Evolutionary conservation across 2,888 invertebrate species (phyloP).

Genomic region (Tiliacea citrago): DNA sequence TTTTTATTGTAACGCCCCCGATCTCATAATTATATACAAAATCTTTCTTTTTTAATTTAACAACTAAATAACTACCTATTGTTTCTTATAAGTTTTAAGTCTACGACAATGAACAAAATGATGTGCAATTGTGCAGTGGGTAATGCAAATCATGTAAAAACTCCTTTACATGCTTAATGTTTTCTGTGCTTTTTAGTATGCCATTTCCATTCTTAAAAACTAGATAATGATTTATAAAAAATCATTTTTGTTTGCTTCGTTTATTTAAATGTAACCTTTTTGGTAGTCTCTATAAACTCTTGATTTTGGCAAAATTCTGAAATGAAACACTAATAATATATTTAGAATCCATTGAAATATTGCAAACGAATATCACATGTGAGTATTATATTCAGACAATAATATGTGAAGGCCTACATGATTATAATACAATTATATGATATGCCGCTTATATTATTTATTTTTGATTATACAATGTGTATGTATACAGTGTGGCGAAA

Average conservation of each 20-base stretch:
- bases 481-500: too few species aligned
- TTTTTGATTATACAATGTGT: background rate
- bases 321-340: slow-evolving; percentile 23
- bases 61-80: background rate
- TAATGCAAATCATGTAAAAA: slow-evolving; percentile 2
- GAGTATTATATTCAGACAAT: slow-evolving; percentile 13
- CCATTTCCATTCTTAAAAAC: background rate
- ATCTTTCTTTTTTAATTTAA: too few species aligned
- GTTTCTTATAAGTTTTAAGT: background rate
- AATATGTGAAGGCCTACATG: slow-evolving; percentile 10
- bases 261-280: background rate
- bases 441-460: background rate
- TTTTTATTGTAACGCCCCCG: too few species aligned
- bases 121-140: background rate
- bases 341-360: slow-evolving; percentile 19
- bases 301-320: background rate
- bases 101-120: slow-evolving; percentile 8
- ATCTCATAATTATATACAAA: too few species aligned
- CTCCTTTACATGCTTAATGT: background rate
- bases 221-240: background rate
- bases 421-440: background rate
- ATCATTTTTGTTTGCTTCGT: background rate
- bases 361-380: slow-evolving; percentile 4
- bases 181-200: background rate
- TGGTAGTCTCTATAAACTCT: background rate